Evolutionary conservation across 1,140 invertebrate genomes (phyloP).

Genomic region (Lordiphosa collinella): DNA sequence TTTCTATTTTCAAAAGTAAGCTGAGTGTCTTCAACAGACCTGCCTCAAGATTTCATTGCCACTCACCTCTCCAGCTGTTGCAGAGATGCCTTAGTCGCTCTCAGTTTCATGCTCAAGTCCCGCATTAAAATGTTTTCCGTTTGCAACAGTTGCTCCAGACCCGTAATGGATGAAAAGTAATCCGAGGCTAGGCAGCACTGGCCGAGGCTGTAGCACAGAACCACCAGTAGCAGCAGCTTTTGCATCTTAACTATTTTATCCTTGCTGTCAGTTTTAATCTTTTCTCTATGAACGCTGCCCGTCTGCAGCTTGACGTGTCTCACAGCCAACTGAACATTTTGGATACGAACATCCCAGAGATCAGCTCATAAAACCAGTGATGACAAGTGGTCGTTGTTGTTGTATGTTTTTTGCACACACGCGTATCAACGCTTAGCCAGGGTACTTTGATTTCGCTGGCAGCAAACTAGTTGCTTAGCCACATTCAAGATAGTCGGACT

Average conservation of each 20-base stretch:
- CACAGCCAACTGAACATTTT: constrained; percentile 43
- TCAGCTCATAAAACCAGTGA: constrained; percentile 31
- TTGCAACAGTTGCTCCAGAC: constrained; percentile 91
- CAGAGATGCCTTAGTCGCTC: constrained; percentile 88
- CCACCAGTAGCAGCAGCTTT: constrained; percentile 16
- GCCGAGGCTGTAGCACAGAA: constrained; percentile 23
- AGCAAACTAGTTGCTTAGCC: constrained; percentile 38
- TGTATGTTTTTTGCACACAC: constrained; percentile 27
- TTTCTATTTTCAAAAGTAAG: too few species aligned
- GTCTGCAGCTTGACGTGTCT: constrained; percentile 48
- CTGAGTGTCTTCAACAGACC: too few species aligned
- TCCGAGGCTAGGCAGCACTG: constrained; percentile 77
- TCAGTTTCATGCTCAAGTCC: constrained; percentile 89
- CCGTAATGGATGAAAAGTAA: constrained; percentile 92
- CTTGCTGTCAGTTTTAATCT: background rate
- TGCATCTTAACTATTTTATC: constrained; percentile 23
- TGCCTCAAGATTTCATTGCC: too few species aligned
- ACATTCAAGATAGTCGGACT: constrained; percentile 8
- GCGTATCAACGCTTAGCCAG: constrained; percentile 15
- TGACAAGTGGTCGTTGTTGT: constrained; percentile 48
- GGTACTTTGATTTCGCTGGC: constrained; percentile 33
- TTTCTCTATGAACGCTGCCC: constrained; percentile 1
- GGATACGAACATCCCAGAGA: constrained; percentile 31
- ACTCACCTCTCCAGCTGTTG: constrained; percentile 85
- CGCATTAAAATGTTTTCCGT: constrained; percentile 91